Conservation (phyloP, 1,140 invertebrate species). For the Panagrolaimus sp. region DNA sequence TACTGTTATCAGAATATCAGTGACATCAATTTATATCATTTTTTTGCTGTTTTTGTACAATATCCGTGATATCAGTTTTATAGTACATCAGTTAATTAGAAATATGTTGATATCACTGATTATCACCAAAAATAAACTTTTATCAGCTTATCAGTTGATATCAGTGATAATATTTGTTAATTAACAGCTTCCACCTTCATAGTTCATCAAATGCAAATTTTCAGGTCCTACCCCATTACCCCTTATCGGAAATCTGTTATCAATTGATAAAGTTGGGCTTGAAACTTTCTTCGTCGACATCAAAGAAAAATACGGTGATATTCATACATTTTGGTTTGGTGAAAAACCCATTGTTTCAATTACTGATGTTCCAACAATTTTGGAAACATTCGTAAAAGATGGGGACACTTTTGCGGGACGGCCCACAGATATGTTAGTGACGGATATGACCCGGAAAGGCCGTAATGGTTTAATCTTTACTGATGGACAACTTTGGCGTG, state of each 20-base stretch:
- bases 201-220: too few species aligned
- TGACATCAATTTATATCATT: too few species aligned
- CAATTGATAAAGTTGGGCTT: neutral
- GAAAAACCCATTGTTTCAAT: neutral
- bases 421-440: neutral
- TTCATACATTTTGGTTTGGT: conserved; percentile 7
- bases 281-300: neutral
- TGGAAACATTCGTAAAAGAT: neutral
- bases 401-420: neutral
- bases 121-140: too few species aligned
- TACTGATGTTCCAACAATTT: neutral
- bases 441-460: neutral
- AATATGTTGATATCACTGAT: too few species aligned
- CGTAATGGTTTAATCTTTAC: conserved; percentile 35
- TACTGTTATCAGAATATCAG: too few species aligned
- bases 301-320: neutral
- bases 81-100: too few species aligned
- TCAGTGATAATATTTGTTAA: too few species aligned
- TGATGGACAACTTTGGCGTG: conserved; percentile 42
- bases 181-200: too few species aligned
- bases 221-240: neutral
- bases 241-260: neutral
- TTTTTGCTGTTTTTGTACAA: too few species aligned
- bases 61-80: too few species aligned
- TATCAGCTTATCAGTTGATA: too few species aligned